Conservation (phyloP, 30 jellyfish, hydroid and myxozoan species). For the Aurelia sp. region DNA sequence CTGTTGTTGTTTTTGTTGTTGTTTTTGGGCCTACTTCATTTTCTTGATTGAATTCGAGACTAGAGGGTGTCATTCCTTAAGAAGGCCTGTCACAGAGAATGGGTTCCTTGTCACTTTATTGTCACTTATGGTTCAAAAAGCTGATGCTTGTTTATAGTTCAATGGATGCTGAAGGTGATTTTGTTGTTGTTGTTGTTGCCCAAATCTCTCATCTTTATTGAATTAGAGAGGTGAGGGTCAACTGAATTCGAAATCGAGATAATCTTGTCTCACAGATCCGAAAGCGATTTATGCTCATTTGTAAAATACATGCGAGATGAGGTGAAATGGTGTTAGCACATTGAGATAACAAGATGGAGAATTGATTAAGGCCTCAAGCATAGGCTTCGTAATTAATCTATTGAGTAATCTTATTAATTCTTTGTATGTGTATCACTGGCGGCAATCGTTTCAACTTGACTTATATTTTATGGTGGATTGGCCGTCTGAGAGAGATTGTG, state of each 20-base stretch:
- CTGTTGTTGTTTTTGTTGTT: too few relatives aligned
- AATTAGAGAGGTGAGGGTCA: constrained; percentile 14
- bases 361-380: constrained; percentile 45
- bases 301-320: constrained; percentile 52
- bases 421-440: constrained; percentile 44
- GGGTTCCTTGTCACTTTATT: too few relatives aligned
- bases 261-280: constrained; percentile 50
- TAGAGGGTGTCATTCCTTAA: too few relatives aligned
- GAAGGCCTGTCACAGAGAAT: too few relatives aligned
- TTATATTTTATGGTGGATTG: background rate
- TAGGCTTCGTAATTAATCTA: constrained; percentile 47
- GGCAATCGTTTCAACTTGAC: constrained; percentile 57
- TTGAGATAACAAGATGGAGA: constrained; percentile 66
- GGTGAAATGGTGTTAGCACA: constrained; percentile 13
- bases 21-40: too few relatives aligned
- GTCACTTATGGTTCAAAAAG: too few relatives aligned
- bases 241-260: constrained; percentile 47
- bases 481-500: constrained; percentile 7
- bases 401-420: constrained; percentile 45
- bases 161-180: too few relatives aligned
- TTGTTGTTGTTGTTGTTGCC: background rate
- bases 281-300: constrained; percentile 34
- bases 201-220: background rate
- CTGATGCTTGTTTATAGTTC: background rate
- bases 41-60: too few relatives aligned